Base-by-base conservation (phyloP, 2,888 invertebrate species). In the Drosophila sordidula region DNA sequence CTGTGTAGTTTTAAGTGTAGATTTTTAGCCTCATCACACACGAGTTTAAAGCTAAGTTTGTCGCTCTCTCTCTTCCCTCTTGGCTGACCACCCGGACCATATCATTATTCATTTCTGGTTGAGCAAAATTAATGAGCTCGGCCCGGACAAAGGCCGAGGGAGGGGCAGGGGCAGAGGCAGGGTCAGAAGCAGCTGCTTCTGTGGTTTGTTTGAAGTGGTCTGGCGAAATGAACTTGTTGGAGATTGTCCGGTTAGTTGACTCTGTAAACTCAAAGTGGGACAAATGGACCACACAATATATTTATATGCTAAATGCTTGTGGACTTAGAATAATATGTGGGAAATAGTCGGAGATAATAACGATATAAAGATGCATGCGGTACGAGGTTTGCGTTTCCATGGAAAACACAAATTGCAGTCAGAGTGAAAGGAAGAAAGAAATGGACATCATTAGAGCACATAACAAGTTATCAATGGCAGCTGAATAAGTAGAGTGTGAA, bases 91-190 rank as follows among this genome's bases (percentile, higher is more conserved):
- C 46, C 16, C 5, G 22, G 26, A 42, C 54, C 58, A 59, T 57
- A 56, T 74, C 58, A 74, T 74, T 74, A 66, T 61, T 78, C 70
- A 78, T 74, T 74, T 78, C 56, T 78, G 62, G 50, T 26, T 74
- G 49, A 57, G 65, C 55, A 74, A 65, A 74, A 70, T 76, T 76
- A 76, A 76, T 78, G 78, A 78, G 78, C 56, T 69, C 14, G 34
- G n/a, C 44, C 38, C 1, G 38, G 6, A 12, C 11, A n/a, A 2
- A 16, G 32, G 3, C 14, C 5, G 22, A 25, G 29, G 3, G 6
- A 29, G 3, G 3, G 25, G 6, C 3, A 2, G n/a, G 22, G 22
- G 0, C 12, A 34, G 32, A 4, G 11, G 46, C 22, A 26, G 25
- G 49, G 22, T 3, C 4, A 22, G 22, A 16, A 6, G 18, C 26